phyloP scores from a whole-genome alignment of 2,797 vertebrate species.

The Hyperoplus immaculatus region DNA sequence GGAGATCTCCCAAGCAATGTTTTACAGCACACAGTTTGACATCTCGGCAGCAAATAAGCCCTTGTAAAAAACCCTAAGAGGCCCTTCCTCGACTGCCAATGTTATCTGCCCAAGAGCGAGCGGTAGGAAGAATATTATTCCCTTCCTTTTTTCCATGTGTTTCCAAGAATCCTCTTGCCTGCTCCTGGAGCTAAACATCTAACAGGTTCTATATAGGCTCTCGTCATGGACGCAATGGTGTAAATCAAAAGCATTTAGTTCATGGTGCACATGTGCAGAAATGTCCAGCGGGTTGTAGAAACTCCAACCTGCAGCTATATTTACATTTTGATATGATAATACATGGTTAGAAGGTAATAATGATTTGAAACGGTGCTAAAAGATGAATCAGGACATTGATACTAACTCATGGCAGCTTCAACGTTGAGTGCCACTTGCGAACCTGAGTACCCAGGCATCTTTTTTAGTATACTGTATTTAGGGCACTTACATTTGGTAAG shows the following conservation, averaged over 20 bases:
- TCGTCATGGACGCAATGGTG: conserved; percentile 15
- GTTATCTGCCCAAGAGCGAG: conserved; percentile 63
- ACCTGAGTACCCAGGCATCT: conserved; percentile 20
- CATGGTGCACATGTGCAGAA: conserved; percentile 23
- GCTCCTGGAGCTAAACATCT: conserved; percentile 41
- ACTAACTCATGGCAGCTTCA: conserved; percentile 37
- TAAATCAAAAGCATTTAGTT: conserved; percentile 46
- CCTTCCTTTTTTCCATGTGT: conserved; percentile 39
- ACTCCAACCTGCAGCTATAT: conserved; percentile 16
- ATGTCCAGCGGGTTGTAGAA: conserved; percentile 11
- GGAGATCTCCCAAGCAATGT: conserved; percentile 64
- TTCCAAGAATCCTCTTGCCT: conserved; percentile 54
- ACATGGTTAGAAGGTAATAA: conserved; percentile 9
- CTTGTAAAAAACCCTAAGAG: conserved; percentile 43
- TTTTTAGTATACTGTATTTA: conserved; percentile 5
- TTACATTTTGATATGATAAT: conserved; percentile 22
- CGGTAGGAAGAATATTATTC: conserved; percentile 35
- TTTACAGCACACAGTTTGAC: conserved; percentile 68
- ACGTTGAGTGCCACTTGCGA: conserved; percentile 24
- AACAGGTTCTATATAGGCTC: conserved; percentile 2
- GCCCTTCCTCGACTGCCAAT: conserved; percentile 56
- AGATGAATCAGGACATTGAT: conserved; percentile 56
- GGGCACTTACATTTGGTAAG: background rate
- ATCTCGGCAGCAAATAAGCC: conserved; percentile 66
- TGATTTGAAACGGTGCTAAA: background rate